These are phyloP conservation scores for Ochropleura leucogaster DNA, from an alignment of 2,888 invertebrate species.

Conservation along the genomic window DNA sequence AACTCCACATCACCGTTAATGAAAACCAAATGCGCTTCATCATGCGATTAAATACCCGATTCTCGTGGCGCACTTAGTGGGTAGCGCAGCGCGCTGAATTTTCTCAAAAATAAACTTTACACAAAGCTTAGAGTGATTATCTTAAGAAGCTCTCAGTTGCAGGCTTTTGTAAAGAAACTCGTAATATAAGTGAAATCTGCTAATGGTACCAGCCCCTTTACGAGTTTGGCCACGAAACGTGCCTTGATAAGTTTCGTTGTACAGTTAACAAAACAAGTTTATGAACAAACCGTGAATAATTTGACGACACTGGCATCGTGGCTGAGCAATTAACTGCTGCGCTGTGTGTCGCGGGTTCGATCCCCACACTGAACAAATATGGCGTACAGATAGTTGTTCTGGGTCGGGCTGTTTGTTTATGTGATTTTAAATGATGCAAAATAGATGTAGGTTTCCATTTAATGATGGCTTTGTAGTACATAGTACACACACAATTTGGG, in stretches of 20 bases:
- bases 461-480: no score
- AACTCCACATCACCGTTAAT: conserved; percentile 19
- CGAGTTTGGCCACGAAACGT: conserved; percentile 55
- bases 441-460: no score
- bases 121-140: conserved; percentile 67
- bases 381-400: no score
- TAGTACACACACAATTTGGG: no score
- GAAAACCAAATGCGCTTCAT: conserved; percentile 22
- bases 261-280: conserved; percentile 22
- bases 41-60: conserved; percentile 40
- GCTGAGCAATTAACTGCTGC: no score
- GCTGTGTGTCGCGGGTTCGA: no score
- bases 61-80: conserved; percentile 31
- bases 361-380: no score
- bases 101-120: conserved; percentile 62
- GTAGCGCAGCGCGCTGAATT: conserved; percentile 38
- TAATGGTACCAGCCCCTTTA: conserved; percentile 59
- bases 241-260: conserved; percentile 25
- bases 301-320: no score
- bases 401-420: no score
- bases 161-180: conserved; percentile 65
- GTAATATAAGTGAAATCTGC: conserved; percentile 65
- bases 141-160: conserved; percentile 67
- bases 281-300: not conserved
- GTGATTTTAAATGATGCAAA: no score